Evolutionary conservation across 2,888 invertebrate species (phyloP), one percentile per base, ranked within the genome.

Genomic region (Beris chalybata): DNA sequence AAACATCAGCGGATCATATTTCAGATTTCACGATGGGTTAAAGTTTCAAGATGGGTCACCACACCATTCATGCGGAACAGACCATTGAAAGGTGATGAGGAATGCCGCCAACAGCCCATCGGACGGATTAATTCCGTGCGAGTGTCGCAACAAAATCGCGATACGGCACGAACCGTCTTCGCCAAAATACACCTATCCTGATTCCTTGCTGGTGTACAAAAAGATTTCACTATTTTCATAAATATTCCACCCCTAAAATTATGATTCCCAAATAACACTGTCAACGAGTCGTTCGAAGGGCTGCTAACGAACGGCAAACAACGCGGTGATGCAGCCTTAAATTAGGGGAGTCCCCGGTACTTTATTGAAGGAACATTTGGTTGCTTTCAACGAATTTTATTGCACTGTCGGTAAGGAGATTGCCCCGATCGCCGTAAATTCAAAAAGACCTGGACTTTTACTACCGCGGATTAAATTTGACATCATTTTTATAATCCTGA

Each of bases 1-100:
- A 66, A 66, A 53, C 38, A 68, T 66, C 66, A 69, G 50, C 67
- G 67, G 67, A 67, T 69, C 69, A 69, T 69, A 69, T 69, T 69
- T 69, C 69, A 69, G 65, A 69, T 69, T 69, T 69, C 69, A 69
- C 67, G 29, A 38, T 63, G 45, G n/a, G 9, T 45, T 63, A 1
- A 61, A 52, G 15, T 29, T 29, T n/a, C 30, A 11, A 29, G 6
- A 30, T 22, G 22, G 29, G 53, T n/a, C 22, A 29, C 7, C 52
- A 52, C 30, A 52, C 52, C 29, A 22, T 29, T 52, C 11, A n/a
- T 3, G 31, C n/a, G 9, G 9, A 22, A 50, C 15, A 15, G 48
- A 9, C 11, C 11, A 52, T 2, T 1, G 22, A 29, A 52, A 22
- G 48, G 12, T 32, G 44, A 31, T 32, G 52, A 38, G 52, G 15